phyloP scores from a whole-genome alignment of 2,888 invertebrate species.

The Caenorhabditis becei region DNA sequence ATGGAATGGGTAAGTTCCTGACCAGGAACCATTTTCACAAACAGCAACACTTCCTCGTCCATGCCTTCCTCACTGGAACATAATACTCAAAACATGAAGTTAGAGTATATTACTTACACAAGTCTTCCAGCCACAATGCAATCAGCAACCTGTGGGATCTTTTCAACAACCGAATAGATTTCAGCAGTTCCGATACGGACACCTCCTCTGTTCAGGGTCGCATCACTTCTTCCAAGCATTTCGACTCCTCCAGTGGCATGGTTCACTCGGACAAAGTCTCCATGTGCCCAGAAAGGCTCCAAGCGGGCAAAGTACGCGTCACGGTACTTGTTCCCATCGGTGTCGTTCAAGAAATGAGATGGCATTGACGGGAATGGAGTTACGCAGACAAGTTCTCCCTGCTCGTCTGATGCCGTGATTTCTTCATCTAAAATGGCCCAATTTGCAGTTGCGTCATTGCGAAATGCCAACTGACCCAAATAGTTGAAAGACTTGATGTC shows the following conservation, averaged over 20 bases:
- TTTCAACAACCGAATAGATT: conserved; percentile 85
- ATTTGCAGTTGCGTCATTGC: background rate
- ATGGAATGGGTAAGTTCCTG: conserved; percentile 82
- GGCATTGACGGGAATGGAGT: conserved; percentile 85
- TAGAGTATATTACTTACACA: conserved; percentile 71
- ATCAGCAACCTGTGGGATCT: conserved; percentile 84
- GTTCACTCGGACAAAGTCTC: conserved; percentile 84
- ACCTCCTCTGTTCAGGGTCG: conserved; percentile 85
- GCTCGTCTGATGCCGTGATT: conserved; percentile 79
- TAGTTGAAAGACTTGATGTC: conserved; percentile 84
- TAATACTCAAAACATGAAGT: background rate
- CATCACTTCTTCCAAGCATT: conserved; percentile 85
- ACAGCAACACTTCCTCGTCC: conserved; percentile 85
- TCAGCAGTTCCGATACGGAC: conserved; percentile 85
- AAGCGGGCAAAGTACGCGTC: conserved; percentile 72
- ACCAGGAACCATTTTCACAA: conserved; percentile 83
- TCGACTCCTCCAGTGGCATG: conserved; percentile 84
- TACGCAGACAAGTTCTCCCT: conserved; percentile 85
- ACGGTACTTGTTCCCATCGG: conserved; percentile 64
- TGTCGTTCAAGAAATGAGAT: conserved; percentile 84
- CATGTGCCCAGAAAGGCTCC: conserved; percentile 85
- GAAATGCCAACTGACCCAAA: conserved; percentile 79
- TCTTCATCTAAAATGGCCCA: conserved; percentile 81
- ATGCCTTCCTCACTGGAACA: conserved; percentile 80
- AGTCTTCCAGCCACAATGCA: conserved; percentile 84